Evolutionary conservation across 2,113 vertebrate genomes (phyloP).

Genomic region (Halcyon senegalensis): DNA sequence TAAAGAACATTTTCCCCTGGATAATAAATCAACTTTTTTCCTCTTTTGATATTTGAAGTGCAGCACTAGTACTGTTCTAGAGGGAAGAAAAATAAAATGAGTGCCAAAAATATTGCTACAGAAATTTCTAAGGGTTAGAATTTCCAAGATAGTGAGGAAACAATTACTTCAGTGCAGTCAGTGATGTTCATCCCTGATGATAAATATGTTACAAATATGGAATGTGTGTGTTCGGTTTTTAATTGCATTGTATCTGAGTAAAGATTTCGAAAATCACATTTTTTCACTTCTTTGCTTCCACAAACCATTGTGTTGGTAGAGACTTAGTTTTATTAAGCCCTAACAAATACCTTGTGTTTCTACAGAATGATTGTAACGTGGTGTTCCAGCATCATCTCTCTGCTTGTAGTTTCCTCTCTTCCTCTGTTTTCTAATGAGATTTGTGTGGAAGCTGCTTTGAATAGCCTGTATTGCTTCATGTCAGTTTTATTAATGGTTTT

Average conservation of each 20-base stretch:
- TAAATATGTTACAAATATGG: not conserved
- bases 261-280: not conserved
- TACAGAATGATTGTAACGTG: not conserved
- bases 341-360: not conserved
- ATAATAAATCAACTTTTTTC: not conserved
- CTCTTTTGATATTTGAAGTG: not conserved
- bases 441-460: not conserved
- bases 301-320: not conserved
- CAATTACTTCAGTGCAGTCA: not conserved
- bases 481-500: not conserved
- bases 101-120: not conserved
- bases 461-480: not conserved
- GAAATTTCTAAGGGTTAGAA: not conserved
- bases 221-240: not conserved
- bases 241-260: not conserved
- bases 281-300: not conserved
- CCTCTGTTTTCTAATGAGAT: not conserved
- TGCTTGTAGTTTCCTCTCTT: not conserved
- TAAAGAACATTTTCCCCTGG: conserved; percentile 4
- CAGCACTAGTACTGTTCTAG: not conserved
- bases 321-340: not conserved
- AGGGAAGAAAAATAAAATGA: not conserved
- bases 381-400: not conserved
- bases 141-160: not conserved
- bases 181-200: not conserved